Conservation (phyloP, 2,797 vertebrate species). For the Phaenicophaeus curvirostris region DNA sequence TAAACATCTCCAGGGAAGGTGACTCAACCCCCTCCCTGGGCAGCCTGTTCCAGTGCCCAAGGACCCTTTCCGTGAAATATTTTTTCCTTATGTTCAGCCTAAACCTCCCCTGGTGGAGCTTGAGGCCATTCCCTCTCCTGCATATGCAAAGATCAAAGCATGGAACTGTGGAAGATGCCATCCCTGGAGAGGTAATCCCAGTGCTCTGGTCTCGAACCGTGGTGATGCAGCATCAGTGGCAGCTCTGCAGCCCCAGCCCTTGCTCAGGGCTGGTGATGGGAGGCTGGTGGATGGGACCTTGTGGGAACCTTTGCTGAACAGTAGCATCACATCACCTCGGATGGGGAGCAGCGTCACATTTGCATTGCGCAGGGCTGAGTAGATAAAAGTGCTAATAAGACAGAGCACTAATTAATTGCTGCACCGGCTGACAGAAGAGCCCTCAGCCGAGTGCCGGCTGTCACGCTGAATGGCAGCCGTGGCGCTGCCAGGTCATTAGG, state of each 20-base stretch:
- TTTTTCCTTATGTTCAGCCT: too few relatives aligned
- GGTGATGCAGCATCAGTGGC: too few relatives aligned
- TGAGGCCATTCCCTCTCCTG: too few relatives aligned
- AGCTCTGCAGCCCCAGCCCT: too few relatives aligned
- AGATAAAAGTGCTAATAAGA: constrained; percentile 40
- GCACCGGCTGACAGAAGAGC: neutral
- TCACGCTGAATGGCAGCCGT: neutral
- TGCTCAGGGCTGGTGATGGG: fast-evolving
- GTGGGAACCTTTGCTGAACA: neutral
- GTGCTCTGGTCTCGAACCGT: neutral
- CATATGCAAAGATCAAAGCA: neutral
- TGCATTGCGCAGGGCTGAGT: neutral
- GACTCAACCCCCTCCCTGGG: too few relatives aligned
- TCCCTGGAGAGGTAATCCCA: fast-evolving
- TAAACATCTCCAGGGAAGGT: too few relatives aligned
- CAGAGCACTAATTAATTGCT: constrained; percentile 46
- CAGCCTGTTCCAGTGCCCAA: too few relatives aligned
- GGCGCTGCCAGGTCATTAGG: neutral
- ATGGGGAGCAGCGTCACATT: neutral
- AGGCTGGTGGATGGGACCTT: too few relatives aligned
- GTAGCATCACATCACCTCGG: neutral
- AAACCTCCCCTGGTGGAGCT: too few relatives aligned
- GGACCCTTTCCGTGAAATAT: too few relatives aligned
- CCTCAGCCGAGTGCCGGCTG: neutral
- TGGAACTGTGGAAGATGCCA: fast-evolving